Base-by-base conservation (phyloP, 1,140 invertebrate genomes). In the Magallana gigas region DNA sequence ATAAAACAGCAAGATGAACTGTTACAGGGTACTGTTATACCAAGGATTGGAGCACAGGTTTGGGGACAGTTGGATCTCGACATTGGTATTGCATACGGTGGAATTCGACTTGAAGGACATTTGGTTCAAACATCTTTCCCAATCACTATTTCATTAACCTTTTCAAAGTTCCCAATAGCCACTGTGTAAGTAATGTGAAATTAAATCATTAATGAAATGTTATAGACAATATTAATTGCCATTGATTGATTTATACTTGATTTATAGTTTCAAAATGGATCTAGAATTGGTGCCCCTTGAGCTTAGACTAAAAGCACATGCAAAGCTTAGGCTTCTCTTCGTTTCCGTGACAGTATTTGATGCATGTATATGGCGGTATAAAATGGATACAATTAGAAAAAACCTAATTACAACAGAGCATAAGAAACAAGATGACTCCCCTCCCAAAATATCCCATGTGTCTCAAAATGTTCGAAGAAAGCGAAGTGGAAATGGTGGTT, bases 321-420 rank as follows among this genome's bases (percentile, higher is more conserved):
- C 88, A 14, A 84, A 89, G 48, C 60, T 91, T 9, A 29, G 83
- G 18, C 84, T 91, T 48, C 6, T 89, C 5, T 85, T 90, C 23
- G 57, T 85, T 36, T 85, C 71, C 59, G 60, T 87, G 12, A 88
- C 83, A 2, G 85, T 89, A 8, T 89, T 89, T 87, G 88, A 89
- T 85, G 83, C 68, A 4, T 87, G 83, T 14, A 85, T 91, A 14
- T 91, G 91, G 91, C 82, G 89, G 48, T 91, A 85, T 83, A 88
- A 76, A 59, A 71, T 83, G 8, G 81, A 85, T 14, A 87, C 86
- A 12, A 76, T 89, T 23, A 64, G 36, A 56, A 57, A 23, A 9
- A 90, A 84, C 23, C 59, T 91, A 2, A 90, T 89, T n/a, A 88
- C 88, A 11, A 90, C 57, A 62, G 56, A 62, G 12, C 18, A 86